These are phyloP conservation scores for Lemur catta DNA, from an alignment of 2,797 vertebrate species.

Conservation along the genomic window DNA sequence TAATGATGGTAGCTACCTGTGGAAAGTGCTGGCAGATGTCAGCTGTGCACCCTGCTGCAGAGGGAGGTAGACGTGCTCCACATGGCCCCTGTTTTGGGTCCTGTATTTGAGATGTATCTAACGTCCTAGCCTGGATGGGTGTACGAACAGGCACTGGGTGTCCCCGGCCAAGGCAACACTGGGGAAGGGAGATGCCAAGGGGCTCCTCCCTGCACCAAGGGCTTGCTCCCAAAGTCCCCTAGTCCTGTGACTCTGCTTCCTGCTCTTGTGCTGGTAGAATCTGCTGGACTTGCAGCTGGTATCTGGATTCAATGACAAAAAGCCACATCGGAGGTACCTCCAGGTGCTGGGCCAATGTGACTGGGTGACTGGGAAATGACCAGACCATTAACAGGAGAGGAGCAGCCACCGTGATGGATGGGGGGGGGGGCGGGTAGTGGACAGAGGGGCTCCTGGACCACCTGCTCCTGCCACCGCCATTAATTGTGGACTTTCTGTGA, in stretches of 20 bases:
- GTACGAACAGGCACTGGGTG: accelerated
- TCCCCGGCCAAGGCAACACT: background rate
- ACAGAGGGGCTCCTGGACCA: background rate
- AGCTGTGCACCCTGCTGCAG: too few species aligned
- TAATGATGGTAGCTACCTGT: background rate
- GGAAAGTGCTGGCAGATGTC: background rate
- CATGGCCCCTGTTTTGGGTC: background rate
- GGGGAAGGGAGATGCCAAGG: background rate
- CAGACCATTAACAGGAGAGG: background rate
- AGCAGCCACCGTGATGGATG: background rate
- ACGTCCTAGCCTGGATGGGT: accelerated
- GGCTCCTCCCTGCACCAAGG: background rate
- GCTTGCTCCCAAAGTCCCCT: background rate
- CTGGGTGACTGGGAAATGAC: accelerated
- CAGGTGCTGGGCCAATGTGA: too few species aligned
- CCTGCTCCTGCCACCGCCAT: background rate
- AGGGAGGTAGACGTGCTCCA: background rate
- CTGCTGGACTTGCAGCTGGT: too few species aligned
- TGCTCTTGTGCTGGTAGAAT: background rate
- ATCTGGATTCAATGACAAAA: background rate
- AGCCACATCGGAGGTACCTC: background rate
- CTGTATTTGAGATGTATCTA: background rate
- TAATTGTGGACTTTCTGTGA: background rate
- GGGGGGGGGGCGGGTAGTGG: too few species aligned
- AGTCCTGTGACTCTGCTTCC: background rate